These are phyloP conservation scores for Opisthograptis luteolata DNA, from an alignment of 2,888 invertebrate species.

Conservation along the genomic window DNA sequence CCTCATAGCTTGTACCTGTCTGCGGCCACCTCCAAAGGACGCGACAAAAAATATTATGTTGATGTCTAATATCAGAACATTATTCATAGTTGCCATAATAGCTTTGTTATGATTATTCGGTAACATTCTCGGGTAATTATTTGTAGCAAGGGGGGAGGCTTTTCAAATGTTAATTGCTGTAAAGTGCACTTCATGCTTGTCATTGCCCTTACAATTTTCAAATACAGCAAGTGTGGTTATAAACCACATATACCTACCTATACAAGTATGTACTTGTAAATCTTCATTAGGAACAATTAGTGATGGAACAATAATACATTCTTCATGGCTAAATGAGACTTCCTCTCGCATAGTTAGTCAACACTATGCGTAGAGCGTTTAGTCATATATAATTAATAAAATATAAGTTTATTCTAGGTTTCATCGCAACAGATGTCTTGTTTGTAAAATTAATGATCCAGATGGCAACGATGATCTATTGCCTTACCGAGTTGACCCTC, in stretches of 20 bases:
- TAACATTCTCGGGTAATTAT: constrained; percentile 70
- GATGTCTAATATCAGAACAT: constrained; percentile 77
- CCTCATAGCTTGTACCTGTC: constrained; percentile 81
- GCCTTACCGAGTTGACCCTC: constrained; percentile 15
- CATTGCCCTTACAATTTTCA: constrained; percentile 37
- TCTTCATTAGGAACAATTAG: constrained; percentile 24
- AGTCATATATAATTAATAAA: constrained; percentile 17
- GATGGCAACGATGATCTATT: constrained; percentile 14
- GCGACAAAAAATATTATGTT: constrained; percentile 81
- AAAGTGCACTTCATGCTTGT: constrained; percentile 58
- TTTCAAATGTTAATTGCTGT: constrained; percentile 55
- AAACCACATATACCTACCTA: no score
- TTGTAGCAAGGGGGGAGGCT: constrained; percentile 45
- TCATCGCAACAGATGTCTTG: constrained; percentile 21
- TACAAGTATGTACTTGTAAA: no score
- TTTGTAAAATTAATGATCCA: constrained; percentile 19
- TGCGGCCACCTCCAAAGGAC: constrained; percentile 80
- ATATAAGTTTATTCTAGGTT: constrained; percentile 16
- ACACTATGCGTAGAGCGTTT: constrained; percentile 10
- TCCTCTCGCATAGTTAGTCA: constrained; percentile 16
- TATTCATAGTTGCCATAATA: constrained; percentile 80
- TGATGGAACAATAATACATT: constrained; percentile 13
- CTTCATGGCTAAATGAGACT: constrained; percentile 17
- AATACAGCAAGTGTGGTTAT: constrained; percentile 16
- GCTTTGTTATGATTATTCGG: constrained; percentile 81